A percentile compares a stretch with the other conserved stretches of the same genome.
Conservation (phyloP, 2,797 vertebrate species). For the Prunella strophiata region DNA sequence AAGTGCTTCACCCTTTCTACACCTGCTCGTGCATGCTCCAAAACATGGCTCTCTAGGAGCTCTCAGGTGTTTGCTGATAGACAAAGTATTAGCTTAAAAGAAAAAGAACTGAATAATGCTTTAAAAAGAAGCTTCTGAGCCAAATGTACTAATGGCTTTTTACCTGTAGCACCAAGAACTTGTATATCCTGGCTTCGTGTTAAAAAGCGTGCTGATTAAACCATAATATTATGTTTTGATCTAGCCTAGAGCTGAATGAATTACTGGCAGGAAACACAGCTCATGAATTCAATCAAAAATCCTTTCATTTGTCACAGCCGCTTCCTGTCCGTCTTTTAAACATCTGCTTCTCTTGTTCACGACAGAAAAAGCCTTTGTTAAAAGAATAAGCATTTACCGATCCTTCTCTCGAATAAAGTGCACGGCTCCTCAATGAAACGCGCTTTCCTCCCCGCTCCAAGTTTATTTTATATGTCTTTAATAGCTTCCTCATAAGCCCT, state of each 20-base stretch:
- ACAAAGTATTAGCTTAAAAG: constrained; percentile 26
- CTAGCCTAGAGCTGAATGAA: constrained; percentile 76
- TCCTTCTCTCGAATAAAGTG: constrained; percentile 53
- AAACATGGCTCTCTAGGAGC: background rate
- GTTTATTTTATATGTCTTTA: constrained; percentile 78
- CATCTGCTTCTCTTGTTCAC: constrained; percentile 79
- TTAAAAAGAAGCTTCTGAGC: constrained; percentile 10
- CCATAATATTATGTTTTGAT: constrained; percentile 74
- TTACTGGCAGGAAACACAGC: constrained; percentile 81
- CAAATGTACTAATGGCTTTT: constrained; percentile 25
- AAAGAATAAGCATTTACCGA: constrained; percentile 72
- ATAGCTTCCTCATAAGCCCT: constrained; percentile 76
- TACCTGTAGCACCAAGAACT: constrained; percentile 51
- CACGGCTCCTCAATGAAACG: constrained; percentile 46
- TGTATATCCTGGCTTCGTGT: constrained; percentile 53
- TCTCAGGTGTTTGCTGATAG: constrained; percentile 47
- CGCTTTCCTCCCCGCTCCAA: background rate
- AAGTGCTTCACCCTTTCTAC: constrained; percentile 39
- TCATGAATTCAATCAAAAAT: constrained; percentile 81
- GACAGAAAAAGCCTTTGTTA: constrained; percentile 73
- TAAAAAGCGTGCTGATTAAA: constrained; percentile 70
- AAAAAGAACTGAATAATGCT: background rate
- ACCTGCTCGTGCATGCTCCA: constrained; percentile 59
- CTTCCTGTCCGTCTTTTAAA: constrained; percentile 78
- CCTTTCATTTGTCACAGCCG: constrained; percentile 80